Conservation (phyloP, 1,140 invertebrate species). For the Papilio xuthus region DNA sequence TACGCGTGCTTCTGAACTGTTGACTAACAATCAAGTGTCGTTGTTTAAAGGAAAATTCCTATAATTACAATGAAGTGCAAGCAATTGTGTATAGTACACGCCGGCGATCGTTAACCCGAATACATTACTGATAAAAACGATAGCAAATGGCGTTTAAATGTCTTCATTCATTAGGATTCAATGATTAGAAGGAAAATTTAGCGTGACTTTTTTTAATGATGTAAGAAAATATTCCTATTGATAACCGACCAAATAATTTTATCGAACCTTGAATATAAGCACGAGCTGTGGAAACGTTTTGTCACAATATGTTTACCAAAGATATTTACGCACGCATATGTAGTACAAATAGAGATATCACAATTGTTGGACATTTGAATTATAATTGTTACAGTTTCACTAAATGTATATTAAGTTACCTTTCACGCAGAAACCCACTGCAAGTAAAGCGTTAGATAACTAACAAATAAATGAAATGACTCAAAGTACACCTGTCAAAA, state of each 20-base stretch:
- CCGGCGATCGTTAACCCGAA: constrained; percentile 67
- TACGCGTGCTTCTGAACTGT: constrained; percentile 50
- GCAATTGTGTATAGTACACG: constrained; percentile 56
- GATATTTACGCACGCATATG: neutral
- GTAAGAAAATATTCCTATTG: constrained; percentile 53
- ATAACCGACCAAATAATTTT: constrained; percentile 16
- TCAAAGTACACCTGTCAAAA: no score
- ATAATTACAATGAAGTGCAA: constrained; percentile 62
- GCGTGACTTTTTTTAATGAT: constrained; percentile 56
- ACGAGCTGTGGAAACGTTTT: constrained; percentile 8
- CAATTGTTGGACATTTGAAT: neutral
- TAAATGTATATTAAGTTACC: neutral
- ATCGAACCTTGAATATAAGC: constrained; percentile 20
- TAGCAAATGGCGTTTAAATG: constrained; percentile 73
- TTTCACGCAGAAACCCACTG: no score
- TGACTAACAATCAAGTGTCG: constrained; percentile 44
- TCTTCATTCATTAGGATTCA: constrained; percentile 60
- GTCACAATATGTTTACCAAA: neutral
- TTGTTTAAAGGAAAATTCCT: constrained; percentile 77
- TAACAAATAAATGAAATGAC: no score
- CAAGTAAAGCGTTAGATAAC: no score
- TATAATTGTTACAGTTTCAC: neutral
- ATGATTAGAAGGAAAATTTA: constrained; percentile 75
- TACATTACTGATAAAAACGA: constrained; percentile 61
- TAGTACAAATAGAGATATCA: neutral